Base-by-base conservation (phyloP, 2,888 invertebrate genomes). In the Synanthedon tipuliformis region DNA sequence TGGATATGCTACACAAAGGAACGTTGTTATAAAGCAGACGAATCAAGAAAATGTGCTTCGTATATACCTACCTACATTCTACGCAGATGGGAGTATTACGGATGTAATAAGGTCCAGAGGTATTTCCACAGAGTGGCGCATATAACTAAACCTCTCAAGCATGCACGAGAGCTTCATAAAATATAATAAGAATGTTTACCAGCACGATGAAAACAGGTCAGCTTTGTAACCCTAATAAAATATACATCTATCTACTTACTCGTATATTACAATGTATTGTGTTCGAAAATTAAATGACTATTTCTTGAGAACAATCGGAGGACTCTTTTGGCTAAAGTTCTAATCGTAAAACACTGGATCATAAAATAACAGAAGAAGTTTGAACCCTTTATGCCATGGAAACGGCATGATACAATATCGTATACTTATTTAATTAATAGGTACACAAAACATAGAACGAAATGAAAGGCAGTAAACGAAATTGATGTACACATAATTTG, bases 161-260 rank as follows among this genome's bases (percentile, higher is more conserved):
- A 71, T 75, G 71, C 73, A 73, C 65, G 70, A 70, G 70, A 65
- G 73, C 69, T 68, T 74, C 81, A 80, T 83, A 82, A 85, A 84
- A 83, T 83, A 82, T 85, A 83, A 85, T 80, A 81, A 83, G 81
- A 78, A 71, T 71, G 74, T 72, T 69, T 69, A n/a, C 34, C 50
- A 34, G 49, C 49, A 49, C 16, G 49, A 49, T 69, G 69, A 66
- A 75, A 78, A 68, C 71, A 68, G 77, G 75, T 73, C 74, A 73
- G 66, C 62, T 51, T 54, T 56, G 50, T 16, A 49, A 49, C 49
- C 16, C 18, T 49, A 49, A 49, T 23, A 49, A 49, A 49, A 45
- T 13, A 45, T 45, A 45, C 7, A 45, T n/a, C 45, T 15, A 45
- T 12, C n/a, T 45, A 45, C 15, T 45, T 34, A 34, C 34, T 34